Conservation (phyloP, 2,888 invertebrate genomes). For the Automeris io region DNA sequence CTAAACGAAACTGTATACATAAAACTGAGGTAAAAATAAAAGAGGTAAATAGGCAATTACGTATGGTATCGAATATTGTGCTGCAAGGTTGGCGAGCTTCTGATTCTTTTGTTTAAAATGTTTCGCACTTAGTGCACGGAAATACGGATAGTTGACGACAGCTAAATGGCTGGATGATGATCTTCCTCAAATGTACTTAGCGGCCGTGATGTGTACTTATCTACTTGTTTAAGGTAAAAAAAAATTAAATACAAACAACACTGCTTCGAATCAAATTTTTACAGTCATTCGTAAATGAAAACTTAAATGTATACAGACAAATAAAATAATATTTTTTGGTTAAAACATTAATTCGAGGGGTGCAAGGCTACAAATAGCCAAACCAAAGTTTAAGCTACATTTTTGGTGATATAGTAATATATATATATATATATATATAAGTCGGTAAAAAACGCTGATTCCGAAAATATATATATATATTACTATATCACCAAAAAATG, state of each 20-base stretch:
- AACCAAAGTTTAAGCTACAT: constrained; percentile 26
- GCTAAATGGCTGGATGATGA: constrained; percentile 61
- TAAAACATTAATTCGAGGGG: too few species aligned
- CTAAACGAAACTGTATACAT: constrained; percentile 15
- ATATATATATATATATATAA: too few species aligned
- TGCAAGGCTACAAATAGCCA: too few species aligned
- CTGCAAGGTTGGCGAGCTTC: constrained; percentile 54
- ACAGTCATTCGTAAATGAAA: not conserved
- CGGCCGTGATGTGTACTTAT: constrained; percentile 43
- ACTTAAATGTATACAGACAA: too few species aligned
- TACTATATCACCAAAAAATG: too few species aligned
- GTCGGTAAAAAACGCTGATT: too few species aligned
- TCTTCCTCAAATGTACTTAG: constrained; percentile 46
- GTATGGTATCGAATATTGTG: constrained; percentile 35
- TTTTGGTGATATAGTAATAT: too few species aligned
- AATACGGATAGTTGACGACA: constrained; percentile 67
- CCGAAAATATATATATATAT: too few species aligned
- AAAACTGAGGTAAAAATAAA: constrained; percentile 23
- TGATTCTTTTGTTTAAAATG: constrained; percentile 59
- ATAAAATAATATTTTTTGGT: too few species aligned
- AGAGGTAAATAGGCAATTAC: constrained; percentile 29
- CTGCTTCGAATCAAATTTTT: constrained; percentile 26
- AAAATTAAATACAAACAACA: constrained; percentile 46
- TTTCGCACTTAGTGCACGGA: constrained; percentile 58
- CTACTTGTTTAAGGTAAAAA: constrained; percentile 34